phyloP scores from a whole-genome alignment of 2,888 invertebrate species.

The Meteorus colon region DNA sequence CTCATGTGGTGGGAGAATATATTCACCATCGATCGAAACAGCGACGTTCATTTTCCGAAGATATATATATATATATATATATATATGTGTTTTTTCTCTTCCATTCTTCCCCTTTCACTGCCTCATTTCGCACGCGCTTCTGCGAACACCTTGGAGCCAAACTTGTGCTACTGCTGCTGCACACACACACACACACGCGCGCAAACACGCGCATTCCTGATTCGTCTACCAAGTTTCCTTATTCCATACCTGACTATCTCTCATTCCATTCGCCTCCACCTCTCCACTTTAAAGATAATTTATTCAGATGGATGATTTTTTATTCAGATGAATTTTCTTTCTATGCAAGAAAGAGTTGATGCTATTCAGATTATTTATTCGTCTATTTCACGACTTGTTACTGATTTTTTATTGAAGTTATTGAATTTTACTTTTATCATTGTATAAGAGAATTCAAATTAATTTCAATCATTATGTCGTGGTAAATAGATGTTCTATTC shows the following conservation, averaged over 20 bases:
- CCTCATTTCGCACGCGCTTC: background rate
- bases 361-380: background rate
- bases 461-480: too few species aligned
- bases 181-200: background rate
- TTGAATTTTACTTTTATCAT: too few species aligned
- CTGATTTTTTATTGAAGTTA: background rate
- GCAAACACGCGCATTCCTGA: background rate
- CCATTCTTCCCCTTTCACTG: background rate
- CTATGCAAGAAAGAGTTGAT: background rate
- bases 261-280: background rate
- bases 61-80: background rate
- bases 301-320: background rate
- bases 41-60: background rate
- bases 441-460: too few species aligned
- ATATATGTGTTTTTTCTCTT: background rate
- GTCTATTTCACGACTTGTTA: background rate
- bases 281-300: background rate
- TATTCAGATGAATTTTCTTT: constrained; percentile 10
- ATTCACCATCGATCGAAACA: background rate
- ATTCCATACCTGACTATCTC: background rate
- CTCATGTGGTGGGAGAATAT: background rate
- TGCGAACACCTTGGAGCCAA: background rate
- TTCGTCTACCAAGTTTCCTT: background rate
- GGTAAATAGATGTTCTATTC: too few species aligned
- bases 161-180: background rate